Percentiles rank a stretch among this genome's conserved stretches.
These are phyloP conservation scores for Dascyllus trimaculatus DNA, from an alignment of 2,113 vertebrate genomes.

Conservation along the genomic window DNA sequence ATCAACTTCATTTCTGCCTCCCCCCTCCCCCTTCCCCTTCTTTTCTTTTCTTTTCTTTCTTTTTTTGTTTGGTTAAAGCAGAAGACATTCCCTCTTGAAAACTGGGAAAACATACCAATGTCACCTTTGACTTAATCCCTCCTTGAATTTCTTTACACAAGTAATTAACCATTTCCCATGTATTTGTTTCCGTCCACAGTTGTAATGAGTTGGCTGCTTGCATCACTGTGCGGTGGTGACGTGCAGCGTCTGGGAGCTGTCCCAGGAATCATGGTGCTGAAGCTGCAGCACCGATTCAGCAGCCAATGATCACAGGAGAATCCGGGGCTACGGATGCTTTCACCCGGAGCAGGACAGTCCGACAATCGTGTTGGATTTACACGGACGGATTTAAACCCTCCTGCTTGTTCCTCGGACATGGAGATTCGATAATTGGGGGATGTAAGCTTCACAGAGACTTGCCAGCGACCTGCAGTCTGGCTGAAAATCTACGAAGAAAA, in stretches of 20 bases:
- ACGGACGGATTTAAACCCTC: slow-evolving; percentile 57
- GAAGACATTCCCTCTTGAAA: background rate
- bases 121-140: slow-evolving; percentile 23
- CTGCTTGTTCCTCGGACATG: slow-evolving; percentile 26
- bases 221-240: slow-evolving; percentile 82
- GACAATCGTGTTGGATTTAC: slow-evolving; percentile 63
- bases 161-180: slow-evolving; percentile 25
- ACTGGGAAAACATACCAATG: background rate
- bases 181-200: slow-evolving; percentile 50
- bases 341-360: slow-evolving; percentile 74
- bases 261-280: slow-evolving; percentile 86
- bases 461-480: slow-evolving; percentile 65
- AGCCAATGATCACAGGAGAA: slow-evolving; percentile 78
- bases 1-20: too few relatives aligned
- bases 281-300: slow-evolving; percentile 79
- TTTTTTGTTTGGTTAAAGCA: background rate
- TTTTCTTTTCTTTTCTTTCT: background rate
- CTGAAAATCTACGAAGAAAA: slow-evolving; percentile 40
- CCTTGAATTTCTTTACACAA: slow-evolving; percentile 4
- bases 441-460: slow-evolving; percentile 55
- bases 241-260: slow-evolving; percentile 85
- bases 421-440: slow-evolving; percentile 49
- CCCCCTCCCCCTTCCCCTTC: too few relatives aligned
- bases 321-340: slow-evolving; percentile 62
- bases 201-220: slow-evolving; percentile 71